Conservation (phyloP, 2,113 vertebrate genomes). For the Bujurquina vittata region DNA sequence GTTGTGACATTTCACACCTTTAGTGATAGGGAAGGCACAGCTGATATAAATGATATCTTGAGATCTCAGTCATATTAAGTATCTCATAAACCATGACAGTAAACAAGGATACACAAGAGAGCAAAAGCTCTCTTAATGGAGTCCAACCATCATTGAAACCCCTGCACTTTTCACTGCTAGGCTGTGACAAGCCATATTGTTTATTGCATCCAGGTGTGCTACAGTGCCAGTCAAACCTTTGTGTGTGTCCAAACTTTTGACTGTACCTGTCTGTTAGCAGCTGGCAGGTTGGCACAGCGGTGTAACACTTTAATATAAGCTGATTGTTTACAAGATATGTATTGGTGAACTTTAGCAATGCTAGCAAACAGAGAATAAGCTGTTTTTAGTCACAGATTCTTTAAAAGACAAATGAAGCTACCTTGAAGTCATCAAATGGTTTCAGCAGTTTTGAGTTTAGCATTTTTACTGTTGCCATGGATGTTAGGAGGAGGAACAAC, state of each 20-base stretch:
- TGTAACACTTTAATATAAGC: neutral
- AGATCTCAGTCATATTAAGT: neutral
- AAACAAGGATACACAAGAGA: neutral
- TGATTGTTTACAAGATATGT: rapidly evolving
- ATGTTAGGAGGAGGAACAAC: neutral
- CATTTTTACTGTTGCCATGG: neutral
- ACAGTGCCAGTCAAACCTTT: too few species aligned
- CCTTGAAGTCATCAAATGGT: rapidly evolving
- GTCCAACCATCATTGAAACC: neutral
- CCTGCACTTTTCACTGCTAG: neutral
- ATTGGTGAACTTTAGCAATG: neutral
- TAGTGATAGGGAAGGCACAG: too few species aligned
- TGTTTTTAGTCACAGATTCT: neutral
- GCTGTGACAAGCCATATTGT: neutral
- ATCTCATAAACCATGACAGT: neutral
- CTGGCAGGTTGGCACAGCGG: too few species aligned
- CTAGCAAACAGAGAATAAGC: neutral
- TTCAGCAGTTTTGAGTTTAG: rapidly evolving
- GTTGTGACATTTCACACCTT: too few species aligned
- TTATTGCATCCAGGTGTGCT: too few species aligned
- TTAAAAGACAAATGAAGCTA: neutral
- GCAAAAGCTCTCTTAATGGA: too few species aligned
- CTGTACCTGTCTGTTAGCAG: too few species aligned
- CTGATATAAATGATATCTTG: too few species aligned
- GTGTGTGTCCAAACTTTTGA: too few species aligned